phyloP scores from a whole-genome alignment of 1,140 invertebrate species.

The Drosophila nigrodunni region DNA sequence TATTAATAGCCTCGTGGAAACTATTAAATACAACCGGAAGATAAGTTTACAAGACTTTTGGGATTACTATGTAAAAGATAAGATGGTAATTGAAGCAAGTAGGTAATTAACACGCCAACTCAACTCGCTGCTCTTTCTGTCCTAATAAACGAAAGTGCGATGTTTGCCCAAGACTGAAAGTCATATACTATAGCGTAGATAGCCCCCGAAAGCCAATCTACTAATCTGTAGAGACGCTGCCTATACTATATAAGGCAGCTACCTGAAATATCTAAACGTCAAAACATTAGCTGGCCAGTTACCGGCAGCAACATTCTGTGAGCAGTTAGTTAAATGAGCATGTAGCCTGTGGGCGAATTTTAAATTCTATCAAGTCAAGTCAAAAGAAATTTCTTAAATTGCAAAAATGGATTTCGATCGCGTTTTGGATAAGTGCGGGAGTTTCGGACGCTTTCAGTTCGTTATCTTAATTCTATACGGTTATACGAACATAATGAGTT shows the following conservation, averaged over 20 bases:
- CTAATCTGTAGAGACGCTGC: slow-evolving; percentile 47
- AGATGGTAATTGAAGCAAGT: not conserved
- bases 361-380: not conserved
- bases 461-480: slow-evolving; percentile 86
- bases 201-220: slow-evolving; percentile 44
- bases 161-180: slow-evolving; percentile 46
- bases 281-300: slow-evolving; percentile 48
- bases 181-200: slow-evolving; percentile 48
- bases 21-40: not conserved
- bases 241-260: slow-evolving; percentile 66
- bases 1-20: not conserved
- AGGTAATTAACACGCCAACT: slow-evolving; percentile 34
- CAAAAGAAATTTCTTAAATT: not conserved
- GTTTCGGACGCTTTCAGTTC: slow-evolving; percentile 87
- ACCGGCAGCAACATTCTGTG: slow-evolving; percentile 5
- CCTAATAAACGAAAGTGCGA: not conserved
- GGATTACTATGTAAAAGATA: too few relatives aligned
- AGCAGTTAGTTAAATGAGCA: slow-evolving; percentile 38
- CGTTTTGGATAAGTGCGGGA: slow-evolving; percentile 86
- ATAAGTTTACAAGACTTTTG: not conserved
- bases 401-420: slow-evolving; percentile 86
- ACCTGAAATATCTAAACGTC: slow-evolving; percentile 29
- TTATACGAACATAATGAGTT: slow-evolving; percentile 85
- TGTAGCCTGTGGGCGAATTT: slow-evolving; percentile 47
- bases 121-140: slow-evolving; percentile 13